Base-by-base conservation (phyloP, 2,888 invertebrate species). In the Meloe dianella region DNA sequence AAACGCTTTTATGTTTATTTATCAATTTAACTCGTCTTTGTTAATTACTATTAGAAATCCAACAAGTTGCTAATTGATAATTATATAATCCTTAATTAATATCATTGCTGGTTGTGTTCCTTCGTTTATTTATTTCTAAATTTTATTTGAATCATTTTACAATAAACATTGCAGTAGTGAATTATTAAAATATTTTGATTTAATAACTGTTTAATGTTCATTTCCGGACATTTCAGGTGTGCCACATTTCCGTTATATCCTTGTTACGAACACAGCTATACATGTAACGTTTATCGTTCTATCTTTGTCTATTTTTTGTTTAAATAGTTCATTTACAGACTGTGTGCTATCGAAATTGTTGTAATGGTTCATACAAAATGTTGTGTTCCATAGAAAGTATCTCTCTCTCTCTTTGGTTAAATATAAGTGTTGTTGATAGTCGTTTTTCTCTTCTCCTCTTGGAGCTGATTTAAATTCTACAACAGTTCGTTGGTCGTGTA, bases 381-480 rank as follows among this genome's bases (percentile, higher is more conserved):
- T 20, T 7, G 10, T 47, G 10, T 47, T 20, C 8, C 9, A 47
- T 20, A 47, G 12, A 20, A 5, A 41, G n/a, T 38, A 5, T 32
- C 32, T 32, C 14, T 38, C 2, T 47, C 20, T 47, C 6, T 47
- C 10, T 10, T 20, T 47, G 9, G 20, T 47, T 20, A 20, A 20
- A 47, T 47, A 47, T 47, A 47, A 8, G n/a, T n/a, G n/a, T n/a
- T n/a, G n/a, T n/a, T n/a, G n/a, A 20, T 47, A 20, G 47, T 47
- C 20, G 7, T 8, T 47, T 47, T 20, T 20, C 29, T 63, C 35
- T 38, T 41, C 27, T 20, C 47, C 29, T 63, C 35, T 38, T 41
- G 27, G 20, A 29, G 61, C 56, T 38, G 57, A 63, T 63, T 63
- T 57, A 63, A 63, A 61, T 61, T 61, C 61, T 35, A 35, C 51